phyloP scores from a whole-genome alignment of 1,140 invertebrate genomes.

The Penaeus indicus region DNA sequence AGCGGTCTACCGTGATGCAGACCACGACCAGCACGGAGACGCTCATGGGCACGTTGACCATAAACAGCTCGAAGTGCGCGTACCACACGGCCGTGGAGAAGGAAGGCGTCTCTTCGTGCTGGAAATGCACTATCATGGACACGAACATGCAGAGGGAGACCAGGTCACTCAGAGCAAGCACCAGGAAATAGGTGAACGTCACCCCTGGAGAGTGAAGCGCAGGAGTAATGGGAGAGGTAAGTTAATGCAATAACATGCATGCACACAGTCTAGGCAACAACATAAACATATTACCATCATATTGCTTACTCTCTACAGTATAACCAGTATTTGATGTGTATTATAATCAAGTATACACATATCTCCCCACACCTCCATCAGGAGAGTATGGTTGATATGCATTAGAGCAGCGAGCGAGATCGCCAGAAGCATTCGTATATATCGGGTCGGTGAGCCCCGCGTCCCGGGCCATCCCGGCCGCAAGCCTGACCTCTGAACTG shows the following conservation, averaged over 20 bases:
- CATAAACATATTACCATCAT: no score
- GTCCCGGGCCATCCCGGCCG: not conserved
- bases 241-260: no score
- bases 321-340: no score
- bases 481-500: conserved; percentile 65
- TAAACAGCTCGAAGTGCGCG: conserved; percentile 67
- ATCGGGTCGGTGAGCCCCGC: no score
- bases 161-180: conserved; percentile 68
- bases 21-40: conserved; percentile 68
- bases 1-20: conserved; percentile 68
- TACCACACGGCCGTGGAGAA: conserved; percentile 67
- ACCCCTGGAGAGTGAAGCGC: conserved; percentile 59
- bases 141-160: conserved; percentile 66
- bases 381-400: no score
- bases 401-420: no score
- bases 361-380: no score
- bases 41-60: conserved; percentile 68
- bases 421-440: no score
- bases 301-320: no score
- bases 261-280: no score
- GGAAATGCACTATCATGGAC: conserved; percentile 65
- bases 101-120: conserved; percentile 52
- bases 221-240: not conserved
- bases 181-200: conserved; percentile 68
- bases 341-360: no score